Percentiles rank a stretch among this genome's conserved stretches.
Conservation (phyloP, 1,140 invertebrate genomes). For the Anastatus disparis region DNA sequence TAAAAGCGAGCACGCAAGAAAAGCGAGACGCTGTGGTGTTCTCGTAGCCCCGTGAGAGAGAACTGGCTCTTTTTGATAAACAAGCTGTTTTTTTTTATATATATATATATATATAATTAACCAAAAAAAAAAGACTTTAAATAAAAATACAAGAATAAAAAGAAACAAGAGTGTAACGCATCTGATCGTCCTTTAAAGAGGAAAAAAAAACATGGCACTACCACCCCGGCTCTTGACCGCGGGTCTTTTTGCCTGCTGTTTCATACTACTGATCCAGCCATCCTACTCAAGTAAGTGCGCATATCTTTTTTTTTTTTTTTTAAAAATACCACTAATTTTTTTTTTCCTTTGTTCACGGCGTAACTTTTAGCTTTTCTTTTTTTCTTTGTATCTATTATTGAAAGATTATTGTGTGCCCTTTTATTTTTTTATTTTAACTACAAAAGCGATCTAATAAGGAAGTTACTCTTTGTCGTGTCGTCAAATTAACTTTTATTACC, state of each 20-base stretch:
- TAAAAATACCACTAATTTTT: neutral
- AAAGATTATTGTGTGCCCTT: too few species aligned
- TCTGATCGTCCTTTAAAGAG: conserved; percentile 39
- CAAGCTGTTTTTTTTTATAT: too few species aligned
- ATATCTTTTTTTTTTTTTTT: too few species aligned
- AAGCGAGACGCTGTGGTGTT: conserved; percentile 63
- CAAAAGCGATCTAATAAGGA: neutral
- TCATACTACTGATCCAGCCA: conserved; percentile 46
- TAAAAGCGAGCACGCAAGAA: conserved; percentile 64
- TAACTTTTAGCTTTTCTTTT: too few species aligned
- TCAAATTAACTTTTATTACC: too few species aligned
- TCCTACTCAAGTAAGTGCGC: conserved; percentile 17
- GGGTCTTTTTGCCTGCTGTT: conserved; percentile 53
- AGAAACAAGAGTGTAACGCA: conserved; percentile 42
- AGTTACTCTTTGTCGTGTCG: neutral
- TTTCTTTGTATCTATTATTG: too few species aligned
- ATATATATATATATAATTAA: too few species aligned
- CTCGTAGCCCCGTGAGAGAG: conserved; percentile 49
- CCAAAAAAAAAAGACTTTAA: too few species aligned
- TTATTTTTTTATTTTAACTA: too few species aligned
- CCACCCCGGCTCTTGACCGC: conserved; percentile 56
- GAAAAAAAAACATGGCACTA: conserved; percentile 54
- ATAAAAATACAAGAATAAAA: too few species aligned
- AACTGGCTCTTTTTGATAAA: too few species aligned
- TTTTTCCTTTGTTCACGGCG: neutral